Conservation (phyloP, 2,113 vertebrate species). For the Callipepla squamata region DNA sequence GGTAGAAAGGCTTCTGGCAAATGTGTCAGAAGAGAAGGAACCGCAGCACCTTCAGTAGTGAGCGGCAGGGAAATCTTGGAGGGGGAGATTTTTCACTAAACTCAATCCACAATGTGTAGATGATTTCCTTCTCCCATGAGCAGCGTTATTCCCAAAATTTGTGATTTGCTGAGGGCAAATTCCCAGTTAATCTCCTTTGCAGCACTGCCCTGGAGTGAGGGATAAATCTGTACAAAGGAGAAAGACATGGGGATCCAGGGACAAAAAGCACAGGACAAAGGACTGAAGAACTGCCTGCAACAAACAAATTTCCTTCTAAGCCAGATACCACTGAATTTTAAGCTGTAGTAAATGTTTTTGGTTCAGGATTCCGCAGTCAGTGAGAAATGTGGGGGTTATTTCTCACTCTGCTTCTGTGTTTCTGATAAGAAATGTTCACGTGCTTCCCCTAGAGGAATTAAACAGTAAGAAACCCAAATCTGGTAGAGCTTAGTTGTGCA, state of each 20-base stretch:
- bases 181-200: not conserved
- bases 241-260: not conserved
- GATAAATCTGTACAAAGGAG: not conserved
- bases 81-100: not conserved
- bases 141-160: not conserved
- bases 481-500: not conserved
- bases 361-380: not conserved
- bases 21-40: not conserved
- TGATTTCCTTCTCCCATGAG: not conserved
- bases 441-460: slow-evolving; percentile 40
- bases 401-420: not conserved
- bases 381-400: not conserved
- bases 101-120: not conserved
- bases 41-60: not conserved
- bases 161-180: not conserved
- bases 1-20: not conserved
- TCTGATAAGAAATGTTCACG: slow-evolving; percentile 31
- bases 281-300: not conserved
- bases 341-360: not conserved
- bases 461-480: slow-evolving; percentile 20
- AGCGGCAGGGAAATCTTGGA: not conserved
- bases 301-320: not conserved
- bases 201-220: not conserved
- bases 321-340: not conserved
- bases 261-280: not conserved